These are phyloP conservation scores for Gymnothorax javanicus DNA, from an alignment of 2,797 vertebrate genomes.

Conservation along the genomic window DNA sequence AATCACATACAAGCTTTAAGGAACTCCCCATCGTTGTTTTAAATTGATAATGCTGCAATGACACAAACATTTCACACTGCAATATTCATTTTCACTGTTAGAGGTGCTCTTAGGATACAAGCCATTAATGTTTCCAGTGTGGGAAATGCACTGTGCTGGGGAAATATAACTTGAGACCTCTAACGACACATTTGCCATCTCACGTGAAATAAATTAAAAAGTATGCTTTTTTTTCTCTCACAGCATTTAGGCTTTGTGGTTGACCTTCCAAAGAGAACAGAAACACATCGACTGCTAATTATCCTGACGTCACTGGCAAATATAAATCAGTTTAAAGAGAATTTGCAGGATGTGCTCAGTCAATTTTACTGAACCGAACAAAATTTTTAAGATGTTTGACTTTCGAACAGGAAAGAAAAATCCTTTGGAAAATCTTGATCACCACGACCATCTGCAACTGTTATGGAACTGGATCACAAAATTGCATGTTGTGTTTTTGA, in stretches of 20 bases:
- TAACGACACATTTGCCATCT: constrained; percentile 15
- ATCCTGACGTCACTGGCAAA: constrained; percentile 27
- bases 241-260: constrained; percentile 25
- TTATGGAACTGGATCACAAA: no score
- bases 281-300: constrained; percentile 27
- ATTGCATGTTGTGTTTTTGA: no score
- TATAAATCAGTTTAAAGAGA: constrained; percentile 17
- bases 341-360: neutral
- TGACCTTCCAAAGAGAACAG: constrained; percentile 31
- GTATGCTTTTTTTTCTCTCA: constrained; percentile 20
- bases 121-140: neutral
- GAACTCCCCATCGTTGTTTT: neutral
- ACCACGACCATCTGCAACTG: constrained; percentile 45
- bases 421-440: constrained; percentile 24
- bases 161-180: neutral
- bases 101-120: neutral
- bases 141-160: neutral
- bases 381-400: constrained; percentile 30
- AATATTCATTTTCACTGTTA: constrained; percentile 15
- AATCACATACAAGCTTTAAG: neutral
- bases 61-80: neutral
- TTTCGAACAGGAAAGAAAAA: constrained; percentile 12
- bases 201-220: constrained; percentile 33
- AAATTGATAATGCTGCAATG: neutral
- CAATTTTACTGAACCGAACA: neutral